phyloP scores from a whole-genome alignment of 2,888 invertebrate genomes.

The Lobophora halterata region DNA sequence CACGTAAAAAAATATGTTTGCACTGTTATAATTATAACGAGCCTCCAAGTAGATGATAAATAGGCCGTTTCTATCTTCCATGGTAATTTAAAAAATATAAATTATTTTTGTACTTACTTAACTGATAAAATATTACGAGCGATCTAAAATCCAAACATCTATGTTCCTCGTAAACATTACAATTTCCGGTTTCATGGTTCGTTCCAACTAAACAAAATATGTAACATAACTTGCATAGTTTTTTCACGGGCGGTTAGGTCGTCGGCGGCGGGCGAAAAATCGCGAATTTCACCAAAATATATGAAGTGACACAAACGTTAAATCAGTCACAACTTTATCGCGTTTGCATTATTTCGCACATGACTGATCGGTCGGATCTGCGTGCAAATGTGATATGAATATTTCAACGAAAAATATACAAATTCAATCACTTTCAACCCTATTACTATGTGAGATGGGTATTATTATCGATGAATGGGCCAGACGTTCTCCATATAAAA shows the following conservation, averaged over 20 bases:
- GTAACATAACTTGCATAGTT: constrained; percentile 21
- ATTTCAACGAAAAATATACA: constrained; percentile 62
- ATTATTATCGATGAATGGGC: too few relatives aligned
- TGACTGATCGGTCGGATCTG: constrained; percentile 66
- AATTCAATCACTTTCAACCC: constrained; percentile 35
- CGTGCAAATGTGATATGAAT: constrained; percentile 71
- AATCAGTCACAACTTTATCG: constrained; percentile 72
- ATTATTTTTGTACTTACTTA: too few relatives aligned
- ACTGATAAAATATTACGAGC: too few relatives aligned
- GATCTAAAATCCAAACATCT: too few relatives aligned
- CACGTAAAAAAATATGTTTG: too few relatives aligned
- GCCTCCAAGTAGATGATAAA: too few relatives aligned
- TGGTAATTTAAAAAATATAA: constrained; percentile 5
- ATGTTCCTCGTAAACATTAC: too few relatives aligned
- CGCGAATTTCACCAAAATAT: constrained; percentile 17
- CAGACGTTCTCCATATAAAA: too few relatives aligned
- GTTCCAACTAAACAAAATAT: constrained; percentile 16
- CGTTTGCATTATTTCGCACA: constrained; percentile 74
- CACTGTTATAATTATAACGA: too few relatives aligned
- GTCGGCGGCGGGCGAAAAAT: constrained; percentile 13
- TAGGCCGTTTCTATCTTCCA: too few relatives aligned
- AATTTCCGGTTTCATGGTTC: constrained; percentile 9
- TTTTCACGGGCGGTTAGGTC: constrained; percentile 14
- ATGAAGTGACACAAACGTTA: constrained; percentile 46
- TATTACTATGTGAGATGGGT: background rate